Evolutionary conservation across 23 tunicate species (phyloP).

Genomic region (Diplosoma virens): DNA sequence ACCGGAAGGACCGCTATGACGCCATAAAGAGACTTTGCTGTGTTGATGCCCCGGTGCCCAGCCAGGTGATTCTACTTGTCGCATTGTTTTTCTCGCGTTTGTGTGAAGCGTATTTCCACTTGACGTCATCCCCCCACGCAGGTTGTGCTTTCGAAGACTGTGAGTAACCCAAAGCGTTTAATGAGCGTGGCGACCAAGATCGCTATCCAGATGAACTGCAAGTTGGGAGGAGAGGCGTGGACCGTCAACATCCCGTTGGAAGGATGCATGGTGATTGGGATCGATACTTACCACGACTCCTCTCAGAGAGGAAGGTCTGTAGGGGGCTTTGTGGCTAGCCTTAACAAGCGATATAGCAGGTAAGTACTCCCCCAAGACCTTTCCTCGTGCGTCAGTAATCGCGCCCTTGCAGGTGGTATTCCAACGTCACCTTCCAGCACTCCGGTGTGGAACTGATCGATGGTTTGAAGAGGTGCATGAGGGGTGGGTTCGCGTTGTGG

Average conservation of each 20-base stretch:
- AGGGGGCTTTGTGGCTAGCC: slow-evolving; percentile 88
- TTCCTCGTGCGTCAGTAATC: background rate
- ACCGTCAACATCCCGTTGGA: slow-evolving; percentile 73
- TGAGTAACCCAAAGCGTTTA: slow-evolving; percentile 68
- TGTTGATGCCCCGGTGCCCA: slow-evolving; percentile 80
- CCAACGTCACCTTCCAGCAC: slow-evolving; percentile 71
- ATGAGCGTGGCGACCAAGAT: slow-evolving; percentile 90
- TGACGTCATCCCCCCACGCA: background rate
- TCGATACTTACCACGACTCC: slow-evolving; percentile 95
- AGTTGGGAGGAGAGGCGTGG: slow-evolving; percentile 97
- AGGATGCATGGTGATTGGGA: slow-evolving; percentile 75
- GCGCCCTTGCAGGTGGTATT: slow-evolving; percentile 69
- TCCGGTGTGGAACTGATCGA: slow-evolving; percentile 71
- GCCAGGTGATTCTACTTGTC: slow-evolving; percentile 87
- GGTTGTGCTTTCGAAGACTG: slow-evolving; percentile 70
- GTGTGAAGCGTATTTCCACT: too few species aligned
- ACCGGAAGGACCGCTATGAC: slow-evolving; percentile 82
- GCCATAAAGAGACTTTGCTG: slow-evolving; percentile 76
- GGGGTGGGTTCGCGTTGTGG: slow-evolving; percentile 30
- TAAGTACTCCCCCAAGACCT: background rate
- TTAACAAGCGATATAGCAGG: slow-evolving; percentile 69
- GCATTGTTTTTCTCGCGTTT: too few species aligned
- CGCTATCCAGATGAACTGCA: slow-evolving; percentile 88
- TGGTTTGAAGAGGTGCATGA: slow-evolving; percentile 68
- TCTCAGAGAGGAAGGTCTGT: slow-evolving; percentile 68